phyloP scores from a whole-genome alignment of 2,113 vertebrate species.

The Rhinopithecus roxellana region DNA sequence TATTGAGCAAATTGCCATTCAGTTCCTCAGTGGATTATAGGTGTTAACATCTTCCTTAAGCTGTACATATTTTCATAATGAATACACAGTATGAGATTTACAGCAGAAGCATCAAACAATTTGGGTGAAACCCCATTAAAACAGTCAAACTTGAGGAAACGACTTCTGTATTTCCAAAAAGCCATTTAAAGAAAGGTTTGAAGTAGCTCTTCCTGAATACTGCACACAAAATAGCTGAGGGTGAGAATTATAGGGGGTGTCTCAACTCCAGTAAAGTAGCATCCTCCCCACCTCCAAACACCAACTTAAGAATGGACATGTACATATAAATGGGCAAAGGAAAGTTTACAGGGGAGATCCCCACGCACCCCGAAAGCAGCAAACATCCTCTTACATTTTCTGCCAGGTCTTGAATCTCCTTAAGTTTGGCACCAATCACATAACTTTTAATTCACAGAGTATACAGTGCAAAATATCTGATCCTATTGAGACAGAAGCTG shows the following conservation, averaged over 20 bases:
- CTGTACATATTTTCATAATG: constrained; percentile 25
- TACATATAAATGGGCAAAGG: background rate
- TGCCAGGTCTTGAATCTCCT: constrained; percentile 29
- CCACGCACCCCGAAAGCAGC: background rate
- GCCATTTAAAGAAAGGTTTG: background rate
- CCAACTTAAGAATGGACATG: constrained; percentile 29
- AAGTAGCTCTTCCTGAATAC: constrained; percentile 38
- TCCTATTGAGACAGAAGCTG: constrained; percentile 74
- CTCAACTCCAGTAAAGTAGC: constrained; percentile 3
- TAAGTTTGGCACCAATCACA: constrained; percentile 66
- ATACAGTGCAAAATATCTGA: constrained; percentile 66
- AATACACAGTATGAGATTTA: constrained; percentile 54
- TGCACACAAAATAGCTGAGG: constrained; percentile 44
- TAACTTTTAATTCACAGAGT: constrained; percentile 73
- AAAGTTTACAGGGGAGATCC: background rate
- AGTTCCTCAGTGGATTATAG: constrained; percentile 40
- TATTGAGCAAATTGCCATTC: constrained; percentile 42
- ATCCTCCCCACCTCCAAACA: constrained; percentile 37
- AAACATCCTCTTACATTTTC: background rate
- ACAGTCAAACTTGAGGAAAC: constrained; percentile 34
- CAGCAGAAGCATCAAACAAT: constrained; percentile 54
- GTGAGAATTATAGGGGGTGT: background rate
- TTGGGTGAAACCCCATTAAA: constrained; percentile 45
- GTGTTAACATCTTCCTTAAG: constrained; percentile 59
- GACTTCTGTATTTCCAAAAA: constrained; percentile 8